Evolutionary conservation across 2,888 invertebrate genomes (phyloP).

Genomic region (Germaria angustata): DNA sequence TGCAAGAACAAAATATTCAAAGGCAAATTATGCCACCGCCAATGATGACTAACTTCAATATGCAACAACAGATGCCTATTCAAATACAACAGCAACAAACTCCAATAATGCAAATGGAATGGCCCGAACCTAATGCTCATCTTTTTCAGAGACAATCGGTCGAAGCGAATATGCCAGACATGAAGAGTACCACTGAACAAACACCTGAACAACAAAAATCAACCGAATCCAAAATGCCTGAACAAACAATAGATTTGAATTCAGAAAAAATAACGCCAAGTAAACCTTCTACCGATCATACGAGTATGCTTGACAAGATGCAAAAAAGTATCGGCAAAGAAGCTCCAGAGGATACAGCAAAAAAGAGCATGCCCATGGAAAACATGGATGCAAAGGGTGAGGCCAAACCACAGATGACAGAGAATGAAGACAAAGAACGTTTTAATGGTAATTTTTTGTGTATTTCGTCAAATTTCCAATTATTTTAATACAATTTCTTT

Average conservation of each 20-base stretch:
- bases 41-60: background rate
- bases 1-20: conserved; percentile 22
- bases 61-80: background rate
- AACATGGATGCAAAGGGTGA: conserved; percentile 60
- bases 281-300: no score
- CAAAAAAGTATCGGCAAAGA: conserved; percentile 13
- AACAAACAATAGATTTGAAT: background rate
- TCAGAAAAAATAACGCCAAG: background rate
- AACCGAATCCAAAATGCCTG: background rate
- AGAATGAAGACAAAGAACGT: conserved; percentile 69
- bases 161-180: conserved; percentile 21
- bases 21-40: background rate
- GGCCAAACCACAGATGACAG: conserved; percentile 72
- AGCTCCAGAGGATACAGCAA: background rate
- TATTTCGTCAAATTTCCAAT: conserved; percentile 69
- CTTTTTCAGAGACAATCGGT: conserved; percentile 27
- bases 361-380: background rate
- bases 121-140: conserved; percentile 22
- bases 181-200: background rate
- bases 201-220: background rate
- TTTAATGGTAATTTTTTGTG: conserved; percentile 77
- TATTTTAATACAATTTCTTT: conserved; percentile 61
- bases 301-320: background rate
- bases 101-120: conserved; percentile 34
- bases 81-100: conserved; percentile 14